Percentiles rank a stretch among this genome's conserved stretches.
These are phyloP conservation scores for Pelvicachromis taeniatus DNA, from an alignment of 2,113 vertebrate genomes.

Conservation along the genomic window DNA sequence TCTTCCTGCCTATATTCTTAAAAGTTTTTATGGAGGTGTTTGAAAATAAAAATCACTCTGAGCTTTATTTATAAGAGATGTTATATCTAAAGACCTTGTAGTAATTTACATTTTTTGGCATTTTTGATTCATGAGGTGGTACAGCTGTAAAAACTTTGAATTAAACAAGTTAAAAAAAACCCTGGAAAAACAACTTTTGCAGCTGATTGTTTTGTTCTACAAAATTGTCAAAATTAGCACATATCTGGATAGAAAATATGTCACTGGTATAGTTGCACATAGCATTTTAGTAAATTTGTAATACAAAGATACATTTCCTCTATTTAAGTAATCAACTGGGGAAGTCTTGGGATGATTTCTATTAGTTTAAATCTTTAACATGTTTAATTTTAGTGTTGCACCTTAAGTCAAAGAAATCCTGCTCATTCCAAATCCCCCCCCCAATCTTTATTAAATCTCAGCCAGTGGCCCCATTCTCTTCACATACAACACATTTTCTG, in stretches of 20 bases:
- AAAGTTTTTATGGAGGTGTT: background rate
- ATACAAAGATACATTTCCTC: background rate
- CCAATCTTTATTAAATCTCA: background rate
- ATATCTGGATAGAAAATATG: no score
- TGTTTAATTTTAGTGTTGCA: background rate
- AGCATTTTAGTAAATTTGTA: background rate
- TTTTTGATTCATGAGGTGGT: background rate
- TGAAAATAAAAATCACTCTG: background rate
- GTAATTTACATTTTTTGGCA: background rate
- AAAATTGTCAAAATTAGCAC: background rate
- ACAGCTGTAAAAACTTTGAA: background rate
- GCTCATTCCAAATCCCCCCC: rapidly evolving
- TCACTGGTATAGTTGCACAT: rapidly evolving
- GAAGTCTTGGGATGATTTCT: background rate
- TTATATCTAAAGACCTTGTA: background rate
- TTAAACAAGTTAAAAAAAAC: rapidly evolving
- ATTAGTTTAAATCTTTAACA: background rate
- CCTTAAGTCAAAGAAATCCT: background rate
- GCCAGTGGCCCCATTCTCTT: background rate
- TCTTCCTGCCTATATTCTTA: rapidly evolving
- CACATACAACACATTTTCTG: background rate
- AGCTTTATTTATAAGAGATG: rapidly evolving
- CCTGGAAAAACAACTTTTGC: background rate
- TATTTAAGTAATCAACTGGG: rapidly evolving
- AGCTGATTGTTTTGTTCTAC: background rate